Conservation (phyloP, 92 coral and sea anemone genomes). For the Siderastrea siderea region DNA sequence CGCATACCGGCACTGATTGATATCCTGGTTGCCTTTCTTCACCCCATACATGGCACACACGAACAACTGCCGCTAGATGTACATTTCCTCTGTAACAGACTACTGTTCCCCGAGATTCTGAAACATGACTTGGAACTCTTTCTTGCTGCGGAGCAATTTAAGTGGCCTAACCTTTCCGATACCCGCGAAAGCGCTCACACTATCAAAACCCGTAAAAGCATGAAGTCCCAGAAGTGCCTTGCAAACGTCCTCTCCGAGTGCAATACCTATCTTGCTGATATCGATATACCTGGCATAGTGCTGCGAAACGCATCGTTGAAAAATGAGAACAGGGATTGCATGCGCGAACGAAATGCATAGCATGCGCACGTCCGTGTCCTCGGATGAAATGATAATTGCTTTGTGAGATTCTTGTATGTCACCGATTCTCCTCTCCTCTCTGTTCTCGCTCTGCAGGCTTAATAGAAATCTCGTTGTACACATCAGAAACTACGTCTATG, state of each 20-base stretch:
- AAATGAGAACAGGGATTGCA: slow-evolving; percentile 30
- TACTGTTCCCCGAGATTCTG: slow-evolving; percentile 24
- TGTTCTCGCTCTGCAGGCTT: slow-evolving; percentile 39
- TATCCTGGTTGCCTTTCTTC: slow-evolving; percentile 11
- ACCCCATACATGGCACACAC: slow-evolving; percentile 46
- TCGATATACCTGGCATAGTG: slow-evolving; percentile 30
- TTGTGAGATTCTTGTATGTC: slow-evolving; percentile 38
- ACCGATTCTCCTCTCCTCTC: slow-evolving; percentile 49
- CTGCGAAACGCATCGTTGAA: slow-evolving; percentile 35
- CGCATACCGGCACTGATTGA: too few relatives aligned
- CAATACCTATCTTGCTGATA: slow-evolving; percentile 22
- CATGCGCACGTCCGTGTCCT: slow-evolving; percentile 44
- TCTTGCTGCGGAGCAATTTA: slow-evolving; percentile 4
- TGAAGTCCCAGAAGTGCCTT: slow-evolving; percentile 43
- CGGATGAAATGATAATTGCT: slow-evolving; percentile 40
- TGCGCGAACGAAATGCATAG: slow-evolving; percentile 35
- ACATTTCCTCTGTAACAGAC: slow-evolving; percentile 30
- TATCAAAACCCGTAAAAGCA: slow-evolving; percentile 37
- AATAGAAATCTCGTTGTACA: slow-evolving; percentile 31
- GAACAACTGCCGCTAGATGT: slow-evolving; percentile 36
- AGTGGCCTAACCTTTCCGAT: slow-evolving; percentile 40
- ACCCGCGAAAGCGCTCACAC: slow-evolving; percentile 39
- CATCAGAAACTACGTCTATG: slow-evolving; percentile 50
- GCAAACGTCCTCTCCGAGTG: slow-evolving; percentile 32
- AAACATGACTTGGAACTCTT: slow-evolving; percentile 20